phyloP scores from a whole-genome alignment of 2,113 vertebrate genomes.

The Sylvilagus bachmani region DNA sequence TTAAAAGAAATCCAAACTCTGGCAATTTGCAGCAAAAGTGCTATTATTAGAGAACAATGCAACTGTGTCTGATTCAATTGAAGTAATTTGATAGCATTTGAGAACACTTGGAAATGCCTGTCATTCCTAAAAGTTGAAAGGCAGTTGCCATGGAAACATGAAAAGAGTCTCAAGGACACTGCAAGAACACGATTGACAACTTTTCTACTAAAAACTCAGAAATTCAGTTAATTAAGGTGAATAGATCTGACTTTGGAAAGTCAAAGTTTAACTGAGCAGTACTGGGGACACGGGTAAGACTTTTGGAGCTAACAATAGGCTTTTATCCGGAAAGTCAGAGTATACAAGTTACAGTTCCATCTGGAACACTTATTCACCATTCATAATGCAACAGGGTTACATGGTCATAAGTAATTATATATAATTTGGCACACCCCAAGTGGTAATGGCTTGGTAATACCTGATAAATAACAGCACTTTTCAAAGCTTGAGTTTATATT shows the following conservation, averaged over 20 bases:
- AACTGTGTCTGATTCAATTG: slow-evolving; percentile 1
- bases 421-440: slow-evolving; percentile 35
- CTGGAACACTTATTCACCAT: slow-evolving; percentile 77
- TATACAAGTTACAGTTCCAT: slow-evolving; percentile 75
- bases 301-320: not conserved
- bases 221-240: not conserved
- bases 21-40: not conserved
- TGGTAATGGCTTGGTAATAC: slow-evolving; percentile 74
- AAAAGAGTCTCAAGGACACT: not conserved
- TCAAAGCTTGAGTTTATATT: slow-evolving; percentile 58
- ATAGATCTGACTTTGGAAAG: slow-evolving; percentile 11
- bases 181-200: slow-evolving; percentile 7
- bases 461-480: slow-evolving; percentile 65
- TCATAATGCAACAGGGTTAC: slow-evolving; percentile 79
- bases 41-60: not conserved
- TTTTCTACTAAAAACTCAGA: slow-evolving; percentile 17
- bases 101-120: not conserved
- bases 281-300: slow-evolving; percentile 67
- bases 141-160: slow-evolving; percentile 35
- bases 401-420: slow-evolving; percentile 75
- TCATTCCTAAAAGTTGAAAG: not conserved
- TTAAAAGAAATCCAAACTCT: not conserved
- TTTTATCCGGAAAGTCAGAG: slow-evolving; percentile 76
- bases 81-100: slow-evolving; percentile 20
- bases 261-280: slow-evolving; percentile 4